phyloP scores from a whole-genome alignment of 1,140 invertebrate genomes.

The Drosophila willistoni region DNA sequence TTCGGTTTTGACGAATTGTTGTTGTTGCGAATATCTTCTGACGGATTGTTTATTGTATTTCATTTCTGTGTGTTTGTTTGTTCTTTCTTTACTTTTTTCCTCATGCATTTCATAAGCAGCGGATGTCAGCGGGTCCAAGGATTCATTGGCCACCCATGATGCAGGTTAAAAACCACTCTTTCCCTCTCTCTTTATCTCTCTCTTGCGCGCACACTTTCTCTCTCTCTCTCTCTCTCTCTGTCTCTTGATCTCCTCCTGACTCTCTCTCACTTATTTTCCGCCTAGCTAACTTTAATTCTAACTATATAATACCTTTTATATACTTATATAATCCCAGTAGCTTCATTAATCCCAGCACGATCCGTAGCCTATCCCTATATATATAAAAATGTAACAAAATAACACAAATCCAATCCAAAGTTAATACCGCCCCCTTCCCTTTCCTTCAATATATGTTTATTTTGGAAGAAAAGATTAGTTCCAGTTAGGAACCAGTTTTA shows the following conservation, averaged over 20 bases:
- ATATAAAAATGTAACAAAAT: background rate
- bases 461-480: background rate
- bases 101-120: conserved; percentile 85
- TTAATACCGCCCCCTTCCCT: background rate
- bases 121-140: conserved; percentile 90
- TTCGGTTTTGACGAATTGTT: conserved; percentile 29
- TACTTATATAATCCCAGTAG: background rate
- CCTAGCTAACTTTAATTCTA: background rate
- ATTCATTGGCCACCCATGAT: conserved; percentile 90
- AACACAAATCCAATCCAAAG: background rate
- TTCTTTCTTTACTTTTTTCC: conserved; percentile 55
- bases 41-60: conserved; percentile 43
- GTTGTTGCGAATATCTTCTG: conserved; percentile 40
- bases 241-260: background rate
- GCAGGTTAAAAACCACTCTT: conserved; percentile 85
- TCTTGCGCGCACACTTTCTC: background rate
- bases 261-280: background rate
- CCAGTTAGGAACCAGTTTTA: background rate
- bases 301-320: background rate
- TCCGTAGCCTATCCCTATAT: background rate
- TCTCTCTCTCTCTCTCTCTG: background rate
- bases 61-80: conserved; percentile 48
- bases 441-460: conserved; percentile 1
- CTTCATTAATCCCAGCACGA: conserved; percentile 13
- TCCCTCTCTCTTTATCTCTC: background rate